These are phyloP conservation scores for Blera fallax DNA, from an alignment of 2,888 invertebrate genomes.

Conservation along the genomic window DNA sequence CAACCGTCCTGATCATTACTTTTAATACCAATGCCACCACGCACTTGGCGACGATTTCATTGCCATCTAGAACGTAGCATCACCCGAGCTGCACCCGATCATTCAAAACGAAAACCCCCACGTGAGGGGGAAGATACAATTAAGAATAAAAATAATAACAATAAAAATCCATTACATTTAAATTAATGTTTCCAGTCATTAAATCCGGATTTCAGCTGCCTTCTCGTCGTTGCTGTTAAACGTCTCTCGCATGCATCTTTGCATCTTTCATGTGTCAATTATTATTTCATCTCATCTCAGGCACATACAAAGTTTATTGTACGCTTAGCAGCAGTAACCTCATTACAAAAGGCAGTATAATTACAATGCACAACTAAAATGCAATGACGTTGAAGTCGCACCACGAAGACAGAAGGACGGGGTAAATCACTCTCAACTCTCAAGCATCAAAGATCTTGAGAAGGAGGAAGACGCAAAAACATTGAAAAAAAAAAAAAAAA, in stretches of 20 bases:
- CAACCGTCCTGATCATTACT: neutral
- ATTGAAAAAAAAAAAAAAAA: slow-evolving; percentile 8
- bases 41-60: neutral
- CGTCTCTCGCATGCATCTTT: slow-evolving; percentile 6
- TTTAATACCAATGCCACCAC: neutral
- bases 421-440: slow-evolving; percentile 46
- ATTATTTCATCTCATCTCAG: slow-evolving; percentile 46
- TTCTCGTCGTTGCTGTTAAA: slow-evolving; percentile 18
- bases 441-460: slow-evolving; percentile 32
- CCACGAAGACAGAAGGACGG: neutral
- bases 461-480: slow-evolving; percentile 2
- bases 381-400: slow-evolving; percentile 59
- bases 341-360: slow-evolving; percentile 66
- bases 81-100: neutral
- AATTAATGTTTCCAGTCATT: slow-evolving; percentile 68
- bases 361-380: slow-evolving; percentile 64
- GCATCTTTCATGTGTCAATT: slow-evolving; percentile 58
- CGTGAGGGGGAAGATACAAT: neutral
- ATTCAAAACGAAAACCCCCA: neutral
- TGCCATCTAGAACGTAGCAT: slow-evolving; percentile 30
- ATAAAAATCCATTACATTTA: slow-evolving; percentile 64
- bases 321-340: slow-evolving; percentile 50
- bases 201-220: slow-evolving; percentile 42
- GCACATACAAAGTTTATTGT: slow-evolving; percentile 31
- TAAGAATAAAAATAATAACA: slow-evolving; percentile 19